A percentile compares a stretch with the other conserved stretches of the same genome.
These are phyloP conservation scores for Atherinosoma microstoma DNA, from an alignment of 2,797 vertebrate genomes.

Conservation along the genomic window DNA sequence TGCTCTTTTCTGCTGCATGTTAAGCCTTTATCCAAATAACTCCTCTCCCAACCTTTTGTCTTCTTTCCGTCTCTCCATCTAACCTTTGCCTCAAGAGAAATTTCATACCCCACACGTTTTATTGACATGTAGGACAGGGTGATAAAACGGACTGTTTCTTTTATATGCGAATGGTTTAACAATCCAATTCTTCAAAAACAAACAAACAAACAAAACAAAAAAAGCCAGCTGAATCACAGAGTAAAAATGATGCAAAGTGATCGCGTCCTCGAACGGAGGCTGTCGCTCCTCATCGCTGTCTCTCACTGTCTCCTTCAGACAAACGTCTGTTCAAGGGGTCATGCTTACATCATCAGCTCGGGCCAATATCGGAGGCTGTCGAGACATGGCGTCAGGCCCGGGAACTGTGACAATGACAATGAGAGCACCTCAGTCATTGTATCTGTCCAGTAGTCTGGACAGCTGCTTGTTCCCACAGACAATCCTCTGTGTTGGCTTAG, in stretches of 20 bases:
- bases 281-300: constrained; percentile 30
- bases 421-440: constrained; percentile 71
- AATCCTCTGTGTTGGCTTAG: constrained; percentile 67
- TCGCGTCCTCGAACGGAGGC: constrained; percentile 33
- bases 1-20: constrained; percentile 53
- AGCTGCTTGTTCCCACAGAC: constrained; percentile 66
- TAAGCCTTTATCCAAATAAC: constrained; percentile 43
- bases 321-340: constrained; percentile 52
- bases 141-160: background rate
- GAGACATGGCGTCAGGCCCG: constrained; percentile 74
- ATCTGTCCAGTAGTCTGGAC: constrained; percentile 66
- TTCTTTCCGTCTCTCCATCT: constrained; percentile 33
- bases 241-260: background rate
- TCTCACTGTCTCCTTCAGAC: constrained; percentile 50
- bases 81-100: constrained; percentile 35
- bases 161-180: constrained; percentile 5
- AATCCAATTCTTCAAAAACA: background rate
- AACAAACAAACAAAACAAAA: background rate
- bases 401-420: constrained; percentile 70
- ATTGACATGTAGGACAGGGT: background rate
- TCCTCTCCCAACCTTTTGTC: constrained; percentile 22
- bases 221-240: background rate
- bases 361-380: constrained; percentile 58
- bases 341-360: constrained; percentile 53
- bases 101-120: constrained; percentile 11